Percentiles rank a stretch among this genome's conserved stretches.
Conservation (phyloP, 37 sponge, comb jelly and placozoan species). For the Tethya wilhelma region DNA sequence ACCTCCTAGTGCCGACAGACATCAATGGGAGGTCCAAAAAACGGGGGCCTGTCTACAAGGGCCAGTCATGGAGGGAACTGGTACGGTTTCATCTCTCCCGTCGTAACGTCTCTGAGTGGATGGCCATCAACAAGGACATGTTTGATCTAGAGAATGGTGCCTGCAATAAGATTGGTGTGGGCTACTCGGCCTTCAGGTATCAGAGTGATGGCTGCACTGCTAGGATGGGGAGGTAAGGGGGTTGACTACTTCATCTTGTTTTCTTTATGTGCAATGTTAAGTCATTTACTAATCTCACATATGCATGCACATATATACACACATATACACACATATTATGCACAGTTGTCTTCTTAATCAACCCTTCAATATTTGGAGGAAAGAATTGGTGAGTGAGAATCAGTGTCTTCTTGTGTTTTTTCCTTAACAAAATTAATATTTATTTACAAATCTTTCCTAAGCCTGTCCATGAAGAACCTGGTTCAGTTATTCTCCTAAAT, state of each 20-base stretch:
- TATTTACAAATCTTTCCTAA: too few species aligned
- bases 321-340: neutral
- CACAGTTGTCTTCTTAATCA: slow-evolving; percentile 72
- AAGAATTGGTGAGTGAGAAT: slow-evolving; percentile 55
- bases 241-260: neutral
- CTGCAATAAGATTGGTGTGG: slow-evolving; percentile 79
- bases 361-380: slow-evolving; percentile 58
- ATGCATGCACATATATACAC: neutral
- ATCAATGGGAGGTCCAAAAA: neutral
- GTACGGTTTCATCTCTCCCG: slow-evolving; percentile 10
- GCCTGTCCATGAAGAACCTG: too few species aligned
- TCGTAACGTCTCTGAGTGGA: slow-evolving; percentile 71
- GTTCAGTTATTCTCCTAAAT: too few species aligned
- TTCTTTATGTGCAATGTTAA: neutral
- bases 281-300: neutral
- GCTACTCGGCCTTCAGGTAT: slow-evolving; percentile 68
- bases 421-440: neutral
- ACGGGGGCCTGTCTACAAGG: neutral
- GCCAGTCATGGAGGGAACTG: neutral
- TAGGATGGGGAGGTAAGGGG: slow-evolving; percentile 42
- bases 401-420: neutral
- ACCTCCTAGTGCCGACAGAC: slow-evolving; percentile 63
- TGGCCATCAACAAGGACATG: slow-evolving; percentile 61
- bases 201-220: slow-evolving; percentile 48
- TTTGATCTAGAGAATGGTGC: slow-evolving; percentile 62